Conservation (phyloP, 2,888 invertebrate species). For the Cacoxenus indagator region DNA sequence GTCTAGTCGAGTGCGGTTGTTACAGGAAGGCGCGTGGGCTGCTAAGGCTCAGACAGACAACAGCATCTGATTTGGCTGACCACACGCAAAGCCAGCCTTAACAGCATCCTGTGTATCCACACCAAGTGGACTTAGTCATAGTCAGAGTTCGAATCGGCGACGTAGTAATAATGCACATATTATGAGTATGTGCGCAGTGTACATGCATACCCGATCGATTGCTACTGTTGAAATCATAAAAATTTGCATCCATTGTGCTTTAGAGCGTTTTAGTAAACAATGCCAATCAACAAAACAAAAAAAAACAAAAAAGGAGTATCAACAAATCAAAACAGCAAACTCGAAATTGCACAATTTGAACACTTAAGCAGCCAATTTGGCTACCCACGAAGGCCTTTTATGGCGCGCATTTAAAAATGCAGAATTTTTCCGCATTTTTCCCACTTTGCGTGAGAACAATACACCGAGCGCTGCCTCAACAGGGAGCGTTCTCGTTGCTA, state of each 20-base stretch:
- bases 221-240: too few relatives aligned
- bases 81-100: neutral
- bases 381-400: neutral
- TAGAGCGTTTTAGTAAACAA: too few relatives aligned
- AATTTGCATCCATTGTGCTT: too few relatives aligned
- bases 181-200: too few relatives aligned
- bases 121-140: neutral
- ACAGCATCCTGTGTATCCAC: neutral
- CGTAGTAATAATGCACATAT: too few relatives aligned
- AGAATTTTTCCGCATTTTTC: too few relatives aligned
- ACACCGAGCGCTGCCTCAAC: neutral
- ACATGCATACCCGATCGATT: too few relatives aligned
- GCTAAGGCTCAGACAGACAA: neutral
- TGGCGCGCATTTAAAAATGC: neutral
- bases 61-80: neutral
- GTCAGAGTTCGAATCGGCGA: too few relatives aligned
- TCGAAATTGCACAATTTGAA: conserved; percentile 9
- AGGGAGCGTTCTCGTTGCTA: neutral
- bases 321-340: neutral
- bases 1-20: neutral
- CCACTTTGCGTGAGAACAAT: neutral
- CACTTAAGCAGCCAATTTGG: neutral
- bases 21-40: neutral
- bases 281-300: too few relatives aligned
- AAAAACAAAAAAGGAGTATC: neutral